Conservation (phyloP, 2,113 vertebrate species). For the Podocnemis expansa region DNA sequence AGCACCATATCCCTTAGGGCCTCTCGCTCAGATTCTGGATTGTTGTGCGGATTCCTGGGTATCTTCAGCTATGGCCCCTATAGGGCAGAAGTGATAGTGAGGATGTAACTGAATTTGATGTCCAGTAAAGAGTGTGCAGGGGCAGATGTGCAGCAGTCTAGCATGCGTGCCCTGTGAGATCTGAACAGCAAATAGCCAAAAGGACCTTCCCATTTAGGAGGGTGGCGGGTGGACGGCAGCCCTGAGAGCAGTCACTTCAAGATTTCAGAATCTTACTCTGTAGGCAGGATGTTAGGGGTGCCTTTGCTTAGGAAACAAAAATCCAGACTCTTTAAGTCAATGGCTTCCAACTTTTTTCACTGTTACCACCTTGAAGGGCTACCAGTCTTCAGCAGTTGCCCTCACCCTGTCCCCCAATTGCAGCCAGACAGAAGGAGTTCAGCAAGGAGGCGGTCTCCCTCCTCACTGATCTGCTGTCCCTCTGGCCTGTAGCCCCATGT, state of each 20-base stretch:
- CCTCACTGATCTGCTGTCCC: no score
- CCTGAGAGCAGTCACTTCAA: neutral
- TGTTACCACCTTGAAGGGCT: no score
- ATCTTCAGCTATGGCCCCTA: neutral
- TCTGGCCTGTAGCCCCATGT: no score
- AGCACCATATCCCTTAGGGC: neutral
- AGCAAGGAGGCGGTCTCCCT: no score
- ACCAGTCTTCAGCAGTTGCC: no score
- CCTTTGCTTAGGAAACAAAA: neutral
- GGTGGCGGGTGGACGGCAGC: neutral
- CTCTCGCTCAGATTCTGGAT: neutral
- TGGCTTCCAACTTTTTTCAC: no score
- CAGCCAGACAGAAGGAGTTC: no score
- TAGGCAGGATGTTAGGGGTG: neutral
- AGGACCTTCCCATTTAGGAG: neutral
- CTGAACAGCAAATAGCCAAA: neutral
- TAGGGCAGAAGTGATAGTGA: neutral
- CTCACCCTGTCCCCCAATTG: no score
- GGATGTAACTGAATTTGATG: neutral
- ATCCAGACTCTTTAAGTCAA: neutral
- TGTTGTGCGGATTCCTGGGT: neutral
- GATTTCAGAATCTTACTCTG: neutral
- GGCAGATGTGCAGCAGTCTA: neutral
- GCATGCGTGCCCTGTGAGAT: neutral
- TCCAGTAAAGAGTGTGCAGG: neutral